phyloP scores from a whole-genome alignment of 2,888 invertebrate genomes.

The Anthophora plumipes region DNA sequence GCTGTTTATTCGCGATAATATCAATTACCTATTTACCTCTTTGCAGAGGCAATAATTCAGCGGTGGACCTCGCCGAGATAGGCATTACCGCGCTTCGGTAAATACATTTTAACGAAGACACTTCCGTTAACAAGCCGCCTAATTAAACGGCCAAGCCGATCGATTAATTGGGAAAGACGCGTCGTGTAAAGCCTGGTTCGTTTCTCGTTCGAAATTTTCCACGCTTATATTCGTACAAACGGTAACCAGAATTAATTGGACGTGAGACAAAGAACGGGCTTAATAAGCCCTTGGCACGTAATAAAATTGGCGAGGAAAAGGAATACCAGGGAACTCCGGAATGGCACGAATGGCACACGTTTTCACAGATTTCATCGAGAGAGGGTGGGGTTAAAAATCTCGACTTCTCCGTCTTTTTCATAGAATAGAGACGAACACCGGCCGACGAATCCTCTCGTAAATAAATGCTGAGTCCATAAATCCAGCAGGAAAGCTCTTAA shows the following conservation, averaged over 20 bases:
- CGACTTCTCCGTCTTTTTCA: not conserved
- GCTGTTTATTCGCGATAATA: too few species aligned
- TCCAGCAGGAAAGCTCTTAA: conserved; percentile 1
- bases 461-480: conserved; percentile 4
- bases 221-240: not conserved
- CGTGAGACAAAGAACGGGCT: conserved; percentile 12
- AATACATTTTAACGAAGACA: conserved; percentile 47
- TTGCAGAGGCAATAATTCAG: too few species aligned
- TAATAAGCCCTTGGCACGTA: too few species aligned
- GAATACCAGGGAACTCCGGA: too few species aligned
- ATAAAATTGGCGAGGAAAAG: too few species aligned
- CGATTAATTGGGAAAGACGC: conserved; percentile 53
- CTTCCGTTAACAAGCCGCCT: conserved; percentile 44
- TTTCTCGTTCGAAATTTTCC: conserved; percentile 8
- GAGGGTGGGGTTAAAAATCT: too few species aligned
- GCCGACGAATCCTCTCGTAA: not conserved
- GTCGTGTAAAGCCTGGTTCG: not conserved
- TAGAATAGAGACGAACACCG: not conserved
- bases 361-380: too few species aligned
- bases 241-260: conserved; percentile 40
- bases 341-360: too few species aligned
- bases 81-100: conserved; percentile 1
- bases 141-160: conserved; percentile 45
- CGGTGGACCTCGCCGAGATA: not conserved
- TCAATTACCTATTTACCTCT: too few species aligned